Evolutionary conservation across 2,797 vertebrate genomes (phyloP), one percentile per base, ranked within the genome.

Genomic region (Helicolenus hilgendorfi): DNA sequence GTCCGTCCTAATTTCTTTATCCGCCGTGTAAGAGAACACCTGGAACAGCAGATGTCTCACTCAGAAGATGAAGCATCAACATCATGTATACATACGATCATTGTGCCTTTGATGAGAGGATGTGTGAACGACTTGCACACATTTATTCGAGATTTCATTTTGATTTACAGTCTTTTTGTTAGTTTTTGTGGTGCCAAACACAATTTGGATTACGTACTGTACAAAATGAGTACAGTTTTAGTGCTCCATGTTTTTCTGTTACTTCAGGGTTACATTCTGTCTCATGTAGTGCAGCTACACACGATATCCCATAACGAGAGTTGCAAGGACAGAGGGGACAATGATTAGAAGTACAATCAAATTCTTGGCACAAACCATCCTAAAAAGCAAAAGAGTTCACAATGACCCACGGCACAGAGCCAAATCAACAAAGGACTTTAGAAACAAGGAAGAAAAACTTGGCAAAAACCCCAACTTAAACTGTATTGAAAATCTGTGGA

Each of bases 21-120:
- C 99, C 0, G 98, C 99, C 0, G 99, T 99, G 93, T 99, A 99
- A 1, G 99, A 99, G 86, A 99, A 99, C 82, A 99, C 99, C 99
- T 98, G 93, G 58, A 76, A 64, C 56, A 79, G n/a, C 55, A 67
- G 36, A 83, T 2, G 45, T 74, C 73, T 63, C 41, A 14, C n/a
- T 91, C 49, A 62, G 27, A 49, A 18, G n/a, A 38, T 15, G 33
- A 75, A 63, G 63, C 33, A 38, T 56, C 62, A 45, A 53, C 24
- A 77, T 24, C 29, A 79, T 41, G 3, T 13, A 56, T 71, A n/a
- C 1, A 56, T 71, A n/a, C 1, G 4, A 10, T 13, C 13, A 38
- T 11, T 29, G 22, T 69, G 9, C 4, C 22, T 73, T 24, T 41
- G 18, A 24, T 14, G 24, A 69, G 11, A 41, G 14, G 3, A 22